Base-by-base conservation (phyloP, 2,797 vertebrate genomes). In the Scarus forsteni region DNA sequence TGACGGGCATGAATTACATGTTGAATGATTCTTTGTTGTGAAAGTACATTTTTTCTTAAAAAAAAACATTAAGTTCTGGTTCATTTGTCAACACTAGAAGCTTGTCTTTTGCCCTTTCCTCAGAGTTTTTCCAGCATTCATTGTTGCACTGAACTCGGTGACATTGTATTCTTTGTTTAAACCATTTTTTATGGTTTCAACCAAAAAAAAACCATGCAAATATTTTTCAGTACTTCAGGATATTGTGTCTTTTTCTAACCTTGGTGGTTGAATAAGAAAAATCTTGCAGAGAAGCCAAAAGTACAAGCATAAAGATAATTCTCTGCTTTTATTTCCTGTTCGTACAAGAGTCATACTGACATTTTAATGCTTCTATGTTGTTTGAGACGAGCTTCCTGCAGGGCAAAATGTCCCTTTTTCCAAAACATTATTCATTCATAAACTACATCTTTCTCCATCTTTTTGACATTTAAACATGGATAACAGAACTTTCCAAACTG, bases 381-480 rank as follows among this genome's bases (percentile, higher is more conserved):
- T 67, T 58, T 38, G 39, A 34, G 16, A 38, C 2, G 1, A 52
- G 57, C 61, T 74, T 15, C 16, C 42, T 67, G 34, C 57, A 49
- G 18, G 63, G 62, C 43, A 66, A 73, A 73, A 70, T 66, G 70
- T 73, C 35, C 10, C 46, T 66, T 69, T 76, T 77, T 51, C 1
- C 27, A 27, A 42, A 39, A 42, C 58, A 66, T 85, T 64, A 83
- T 43, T 83, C 60, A 75, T 89, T 83, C 42, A 81, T 70, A 79
- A 73, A 75, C 58, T 67, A 55, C 65, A 68, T 34, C 70, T 81
- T 83, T 44, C 70, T 70, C 52, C 52, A 7, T 61, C n/a, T 15
- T 72, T 79, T 35, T 76, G 77, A 73, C 76, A 78, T 79, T 87
- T 66, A 75, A 73, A 83, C 58, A 73, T 43, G 66, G 57, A 73